These are phyloP conservation scores for Drosophila maculinotata DNA, from an alignment of 2,888 invertebrate species.

Conservation along the genomic window DNA sequence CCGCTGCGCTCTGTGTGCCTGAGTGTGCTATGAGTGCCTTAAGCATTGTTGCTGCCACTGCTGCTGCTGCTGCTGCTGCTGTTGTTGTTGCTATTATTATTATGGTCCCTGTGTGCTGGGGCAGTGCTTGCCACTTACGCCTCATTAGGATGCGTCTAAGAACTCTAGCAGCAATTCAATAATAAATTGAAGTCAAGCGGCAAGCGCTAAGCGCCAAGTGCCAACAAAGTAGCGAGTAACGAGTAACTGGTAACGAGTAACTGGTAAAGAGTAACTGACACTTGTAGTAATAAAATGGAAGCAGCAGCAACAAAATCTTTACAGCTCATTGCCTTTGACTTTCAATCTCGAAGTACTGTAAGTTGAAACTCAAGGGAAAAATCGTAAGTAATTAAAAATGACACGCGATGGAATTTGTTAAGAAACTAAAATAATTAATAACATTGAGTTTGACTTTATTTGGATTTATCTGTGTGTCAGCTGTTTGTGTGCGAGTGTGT, in stretches of 20 bases:
- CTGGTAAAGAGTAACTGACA: constrained; percentile 20
- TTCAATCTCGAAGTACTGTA: background rate
- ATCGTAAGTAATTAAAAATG: background rate
- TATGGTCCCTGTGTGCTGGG: constrained; percentile 53
- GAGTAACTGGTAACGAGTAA: constrained; percentile 32
- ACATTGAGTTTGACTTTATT: constrained; percentile 10
- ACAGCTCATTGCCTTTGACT: constrained; percentile 20
- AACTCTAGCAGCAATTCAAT: constrained; percentile 70
- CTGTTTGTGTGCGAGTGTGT: background rate
- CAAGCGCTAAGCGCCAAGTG: constrained; percentile 54
- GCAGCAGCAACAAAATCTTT: constrained; percentile 15
- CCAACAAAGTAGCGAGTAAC: constrained; percentile 16
- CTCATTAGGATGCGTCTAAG: constrained; percentile 80
- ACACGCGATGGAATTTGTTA: constrained; percentile 10
- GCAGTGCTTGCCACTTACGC: constrained; percentile 78
- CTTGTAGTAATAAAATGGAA: no score
- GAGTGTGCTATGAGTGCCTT: constrained; percentile 52
- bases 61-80: constrained; percentile 15
- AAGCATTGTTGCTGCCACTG: constrained; percentile 36
- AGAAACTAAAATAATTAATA: constrained; percentile 22
- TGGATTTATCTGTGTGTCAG: no score
- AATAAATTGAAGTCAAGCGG: constrained; percentile 53
- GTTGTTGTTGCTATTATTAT: constrained; percentile 32
- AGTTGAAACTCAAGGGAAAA: constrained; percentile 16
- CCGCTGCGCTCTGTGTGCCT: constrained; percentile 17